A percentile compares a stretch with the other conserved stretches of the same genome.
These are phyloP conservation scores for Eonycteris spelaea DNA, from an alignment of 2,113 vertebrate genomes.

Conservation along the genomic window DNA sequence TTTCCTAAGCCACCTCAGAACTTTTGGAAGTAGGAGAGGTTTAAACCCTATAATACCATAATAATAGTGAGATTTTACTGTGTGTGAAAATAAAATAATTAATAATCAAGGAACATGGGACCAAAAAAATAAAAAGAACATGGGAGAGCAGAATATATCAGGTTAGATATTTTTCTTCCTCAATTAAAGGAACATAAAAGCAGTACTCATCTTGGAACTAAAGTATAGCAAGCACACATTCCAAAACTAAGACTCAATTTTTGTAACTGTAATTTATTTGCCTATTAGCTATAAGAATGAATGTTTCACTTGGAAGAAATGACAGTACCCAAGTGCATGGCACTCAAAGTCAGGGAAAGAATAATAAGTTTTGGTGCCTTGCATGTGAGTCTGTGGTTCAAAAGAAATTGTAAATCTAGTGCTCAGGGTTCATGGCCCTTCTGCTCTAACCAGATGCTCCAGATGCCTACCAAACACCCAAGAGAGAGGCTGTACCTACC, in stretches of 20 bases:
- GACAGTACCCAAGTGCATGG: not conserved
- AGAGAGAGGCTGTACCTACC: not conserved
- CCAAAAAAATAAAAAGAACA: no score
- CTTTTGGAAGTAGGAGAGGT: not conserved
- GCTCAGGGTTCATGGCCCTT: not conserved
- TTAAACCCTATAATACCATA: not conserved
- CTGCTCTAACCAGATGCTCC: not conserved
- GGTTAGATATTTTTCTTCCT: not conserved
- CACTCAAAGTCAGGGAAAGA: not conserved
- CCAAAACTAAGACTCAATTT: not conserved
- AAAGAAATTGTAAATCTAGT: not conserved
- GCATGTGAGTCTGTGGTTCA: not conserved
- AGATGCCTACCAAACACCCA: not conserved
- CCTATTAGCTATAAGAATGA: not conserved
- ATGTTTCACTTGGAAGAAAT: not conserved
- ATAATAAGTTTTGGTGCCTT: not conserved
- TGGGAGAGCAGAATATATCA: not conserved
- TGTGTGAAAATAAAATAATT: constrained; percentile 16
- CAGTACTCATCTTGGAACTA: not conserved
- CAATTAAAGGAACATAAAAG: not conserved
- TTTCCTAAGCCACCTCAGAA: not conserved
- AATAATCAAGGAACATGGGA: not conserved
- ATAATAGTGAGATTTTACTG: not conserved
- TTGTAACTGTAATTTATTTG: not conserved
- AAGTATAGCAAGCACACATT: not conserved